Conservation (phyloP, 1,140 invertebrate genomes). For the Drosophila dunni region DNA sequence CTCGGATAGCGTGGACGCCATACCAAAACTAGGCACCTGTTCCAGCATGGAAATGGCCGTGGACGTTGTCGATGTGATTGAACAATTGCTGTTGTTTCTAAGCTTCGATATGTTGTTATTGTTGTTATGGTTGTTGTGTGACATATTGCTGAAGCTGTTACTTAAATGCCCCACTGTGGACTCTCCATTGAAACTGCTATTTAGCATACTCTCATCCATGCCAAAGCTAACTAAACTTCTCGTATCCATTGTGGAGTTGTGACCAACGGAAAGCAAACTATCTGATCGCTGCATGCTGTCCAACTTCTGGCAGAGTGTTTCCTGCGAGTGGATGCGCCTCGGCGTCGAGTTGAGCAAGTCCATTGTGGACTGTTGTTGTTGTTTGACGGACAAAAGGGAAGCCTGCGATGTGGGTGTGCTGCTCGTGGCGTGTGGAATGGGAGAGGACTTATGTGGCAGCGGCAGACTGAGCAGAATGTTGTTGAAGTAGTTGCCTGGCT, state of each 20-base stretch:
- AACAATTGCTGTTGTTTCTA: slow-evolving; percentile 64
- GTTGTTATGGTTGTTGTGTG: slow-evolving; percentile 42
- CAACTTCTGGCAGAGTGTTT: slow-evolving; percentile 56
- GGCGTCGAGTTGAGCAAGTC: slow-evolving; percentile 55
- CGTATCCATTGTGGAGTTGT: slow-evolving; percentile 60
- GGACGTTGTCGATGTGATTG: slow-evolving; percentile 63
- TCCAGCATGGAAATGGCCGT: slow-evolving; percentile 62
- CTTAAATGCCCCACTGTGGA: slow-evolving; percentile 26
- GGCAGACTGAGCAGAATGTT: slow-evolving; percentile 75
- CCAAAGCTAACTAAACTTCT: slow-evolving; percentile 61
- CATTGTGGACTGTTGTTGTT: slow-evolving; percentile 44
- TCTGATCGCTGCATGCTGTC: slow-evolving; percentile 53
- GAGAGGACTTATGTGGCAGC: slow-evolving; percentile 60
- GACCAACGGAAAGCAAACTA: slow-evolving; percentile 67
- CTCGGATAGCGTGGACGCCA: slow-evolving; percentile 59
- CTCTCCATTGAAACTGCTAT: slow-evolving; percentile 50
- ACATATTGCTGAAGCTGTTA: slow-evolving; percentile 42
- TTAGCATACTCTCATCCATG: slow-evolving; percentile 48
- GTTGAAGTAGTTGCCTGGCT: slow-evolving; percentile 75
- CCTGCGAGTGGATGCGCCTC: slow-evolving; percentile 76
- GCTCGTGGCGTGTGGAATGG: slow-evolving; percentile 27
- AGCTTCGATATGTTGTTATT: slow-evolving; percentile 63
- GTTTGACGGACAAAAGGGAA: slow-evolving; percentile 37
- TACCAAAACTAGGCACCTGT: slow-evolving; percentile 77
- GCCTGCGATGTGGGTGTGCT: slow-evolving; percentile 38